Evolutionary conservation across 2,888 invertebrate species (phyloP).

Genomic region (Ichneumoninae sp.): DNA sequence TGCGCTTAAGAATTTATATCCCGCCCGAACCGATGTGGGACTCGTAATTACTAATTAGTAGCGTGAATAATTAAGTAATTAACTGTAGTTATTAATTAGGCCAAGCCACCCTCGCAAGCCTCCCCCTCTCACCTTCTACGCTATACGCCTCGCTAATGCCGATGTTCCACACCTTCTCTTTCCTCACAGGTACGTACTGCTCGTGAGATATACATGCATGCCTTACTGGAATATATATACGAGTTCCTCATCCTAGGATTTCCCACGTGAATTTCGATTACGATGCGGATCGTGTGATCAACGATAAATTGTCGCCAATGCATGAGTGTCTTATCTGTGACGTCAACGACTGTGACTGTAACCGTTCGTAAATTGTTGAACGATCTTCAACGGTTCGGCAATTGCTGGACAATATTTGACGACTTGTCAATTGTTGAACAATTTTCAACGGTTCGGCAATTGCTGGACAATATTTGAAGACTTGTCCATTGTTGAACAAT

Average conservation of each 20-base stretch:
- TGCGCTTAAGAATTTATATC: not conserved
- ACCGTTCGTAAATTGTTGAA: not conserved
- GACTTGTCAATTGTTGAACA: too few species aligned
- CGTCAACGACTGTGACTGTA: not conserved
- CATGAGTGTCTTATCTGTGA: not conserved
- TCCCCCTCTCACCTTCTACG: not conserved
- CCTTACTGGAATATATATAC: not conserved
- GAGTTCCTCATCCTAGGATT: not conserved
- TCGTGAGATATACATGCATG: not conserved
- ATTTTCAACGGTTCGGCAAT: too few species aligned
- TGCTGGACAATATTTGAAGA: too few species aligned
- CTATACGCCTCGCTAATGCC: not conserved
- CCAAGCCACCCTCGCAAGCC: not conserved
- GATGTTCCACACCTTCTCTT: not conserved
- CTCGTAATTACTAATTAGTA: constrained; percentile 15
- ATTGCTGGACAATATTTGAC: too few species aligned
- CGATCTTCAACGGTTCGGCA: too few species aligned
- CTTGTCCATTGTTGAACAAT: too few species aligned
- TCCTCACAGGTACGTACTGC: not conserved
- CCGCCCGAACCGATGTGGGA: not conserved
- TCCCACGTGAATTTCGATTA: constrained; percentile 18
- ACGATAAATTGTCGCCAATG: not conserved
- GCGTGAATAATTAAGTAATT: constrained; percentile 8
- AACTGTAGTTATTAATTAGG: not conserved
- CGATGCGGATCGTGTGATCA: not conserved